phyloP scores from a whole-genome alignment of 2,113 vertebrate genomes.

The Myrmecophaga tridactyla region DNA sequence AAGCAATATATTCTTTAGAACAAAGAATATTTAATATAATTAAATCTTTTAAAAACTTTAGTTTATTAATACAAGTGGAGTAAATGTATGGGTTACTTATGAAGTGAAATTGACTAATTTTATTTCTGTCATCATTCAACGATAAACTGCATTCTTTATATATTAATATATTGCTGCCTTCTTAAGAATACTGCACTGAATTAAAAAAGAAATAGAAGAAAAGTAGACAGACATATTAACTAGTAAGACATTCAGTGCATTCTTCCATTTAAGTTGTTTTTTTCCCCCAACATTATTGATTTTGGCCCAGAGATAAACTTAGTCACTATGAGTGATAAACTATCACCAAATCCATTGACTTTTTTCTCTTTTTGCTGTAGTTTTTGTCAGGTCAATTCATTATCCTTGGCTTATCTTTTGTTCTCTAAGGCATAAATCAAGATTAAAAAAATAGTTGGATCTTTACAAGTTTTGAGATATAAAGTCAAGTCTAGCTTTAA shows the following conservation, averaged over 20 bases:
- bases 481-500: slow-evolving; percentile 40
- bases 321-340: slow-evolving; percentile 78
- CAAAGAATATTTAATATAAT: slow-evolving; percentile 27
- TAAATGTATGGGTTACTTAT: neutral
- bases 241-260: slow-evolving; percentile 68
- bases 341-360: slow-evolving; percentile 61
- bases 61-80: neutral
- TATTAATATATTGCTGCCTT: neutral
- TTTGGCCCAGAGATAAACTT: slow-evolving; percentile 75
- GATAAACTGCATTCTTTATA: neutral
- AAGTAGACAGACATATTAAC: slow-evolving; percentile 76
- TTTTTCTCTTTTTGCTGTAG: slow-evolving; percentile 58
- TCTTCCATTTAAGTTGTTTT: slow-evolving; percentile 66
- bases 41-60: neutral
- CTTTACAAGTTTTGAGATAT: slow-evolving; percentile 39
- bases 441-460: slow-evolving; percentile 40
- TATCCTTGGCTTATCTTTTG: slow-evolving; percentile 71
- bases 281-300: slow-evolving; percentile 75
- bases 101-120: neutral
- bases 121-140: slow-evolving; percentile 38
- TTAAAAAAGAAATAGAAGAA: slow-evolving; percentile 10
- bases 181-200: slow-evolving; percentile 5
- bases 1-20: neutral
- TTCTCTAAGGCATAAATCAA: slow-evolving; percentile 63
- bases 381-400: slow-evolving; percentile 74